A percentile compares a stretch with the other conserved stretches of the same genome.
Evolutionary conservation across 2,888 invertebrate genomes (phyloP).

Genomic region (Andricus quercusramuli): DNA sequence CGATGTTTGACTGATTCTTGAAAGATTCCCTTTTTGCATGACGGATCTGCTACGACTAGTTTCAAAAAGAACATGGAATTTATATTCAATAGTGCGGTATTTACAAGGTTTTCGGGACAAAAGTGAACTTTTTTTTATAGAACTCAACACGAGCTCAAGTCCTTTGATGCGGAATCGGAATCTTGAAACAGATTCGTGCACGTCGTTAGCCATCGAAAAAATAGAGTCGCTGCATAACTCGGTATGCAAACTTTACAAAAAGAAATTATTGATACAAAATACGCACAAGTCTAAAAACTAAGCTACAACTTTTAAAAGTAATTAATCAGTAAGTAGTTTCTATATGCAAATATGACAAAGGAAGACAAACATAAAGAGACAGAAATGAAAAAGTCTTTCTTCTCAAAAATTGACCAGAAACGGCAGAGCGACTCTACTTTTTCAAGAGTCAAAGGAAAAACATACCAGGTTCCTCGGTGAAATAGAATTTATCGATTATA

Average conservation of each 20-base stretch:
- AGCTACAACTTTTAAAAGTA: neutral
- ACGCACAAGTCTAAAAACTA: neutral
- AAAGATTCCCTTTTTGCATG: slow-evolving; percentile 50
- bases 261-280: neutral
- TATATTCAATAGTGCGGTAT: slow-evolving; percentile 8
- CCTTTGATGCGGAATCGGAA: slow-evolving; percentile 33
- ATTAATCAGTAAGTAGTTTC: slow-evolving; percentile 18
- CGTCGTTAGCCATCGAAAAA: neutral
- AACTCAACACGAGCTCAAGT: slow-evolving; percentile 27
- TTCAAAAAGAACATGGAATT: slow-evolving; percentile 55
- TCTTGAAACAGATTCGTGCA: slow-evolving; percentile 34
- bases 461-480: neutral
- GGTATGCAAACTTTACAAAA: neutral
- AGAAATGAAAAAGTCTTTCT: neutral
- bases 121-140: slow-evolving; percentile 10
- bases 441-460: slow-evolving; percentile 2
- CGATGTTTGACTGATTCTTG: slow-evolving; percentile 69
- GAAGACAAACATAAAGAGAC: slow-evolving; percentile 22
- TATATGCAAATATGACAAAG: slow-evolving; percentile 11
- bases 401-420: slow-evolving; percentile 32
- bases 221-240: slow-evolving; percentile 29
- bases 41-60: slow-evolving; percentile 63
- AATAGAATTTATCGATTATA: slow-evolving; percentile 9
- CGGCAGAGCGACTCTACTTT: slow-evolving; percentile 27
- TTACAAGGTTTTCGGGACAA: slow-evolving; percentile 16